These are phyloP conservation scores for Prenolepis imparis DNA, from an alignment of 2,888 invertebrate species.

Conservation along the genomic window DNA sequence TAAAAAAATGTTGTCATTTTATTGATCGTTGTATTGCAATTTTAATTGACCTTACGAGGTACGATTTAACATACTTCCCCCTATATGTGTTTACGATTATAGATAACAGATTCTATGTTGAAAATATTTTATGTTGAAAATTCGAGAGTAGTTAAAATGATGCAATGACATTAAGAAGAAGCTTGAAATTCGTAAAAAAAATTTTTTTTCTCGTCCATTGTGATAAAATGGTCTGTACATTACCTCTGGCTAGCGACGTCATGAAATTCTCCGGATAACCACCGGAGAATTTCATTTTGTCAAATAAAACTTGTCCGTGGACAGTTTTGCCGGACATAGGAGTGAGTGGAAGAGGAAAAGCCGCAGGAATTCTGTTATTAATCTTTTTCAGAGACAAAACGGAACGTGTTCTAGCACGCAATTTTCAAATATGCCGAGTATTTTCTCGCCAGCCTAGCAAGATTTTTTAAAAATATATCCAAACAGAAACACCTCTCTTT, in stretches of 20 bases:
- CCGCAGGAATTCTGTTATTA: slow-evolving; percentile 58
- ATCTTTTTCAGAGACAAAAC: slow-evolving; percentile 46
- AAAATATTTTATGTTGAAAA: not conserved
- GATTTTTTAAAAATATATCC: slow-evolving; percentile 31
- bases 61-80: too few relatives aligned
- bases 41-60: too few relatives aligned
- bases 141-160: not conserved
- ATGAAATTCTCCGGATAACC: slow-evolving; percentile 62
- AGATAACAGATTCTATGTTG: not conserved
- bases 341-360: slow-evolving; percentile 17
- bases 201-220: not conserved
- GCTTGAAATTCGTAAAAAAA: not conserved
- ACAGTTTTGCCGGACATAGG: slow-evolving; percentile 54
- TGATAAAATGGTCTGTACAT: slow-evolving; percentile 16
- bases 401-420: slow-evolving; percentile 47
- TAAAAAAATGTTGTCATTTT: too few relatives aligned
- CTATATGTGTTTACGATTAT: not conserved
- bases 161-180: not conserved
- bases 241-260: slow-evolving; percentile 28
- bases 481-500: not conserved
- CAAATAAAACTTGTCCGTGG: slow-evolving; percentile 62
- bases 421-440: slow-evolving; percentile 47
- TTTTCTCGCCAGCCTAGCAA: slow-evolving; percentile 2
- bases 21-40: too few relatives aligned
- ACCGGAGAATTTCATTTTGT: slow-evolving; percentile 70